Evolutionary conservation across 2,113 vertebrate genomes (phyloP).

Genomic region (Lynx canadensis): DNA sequence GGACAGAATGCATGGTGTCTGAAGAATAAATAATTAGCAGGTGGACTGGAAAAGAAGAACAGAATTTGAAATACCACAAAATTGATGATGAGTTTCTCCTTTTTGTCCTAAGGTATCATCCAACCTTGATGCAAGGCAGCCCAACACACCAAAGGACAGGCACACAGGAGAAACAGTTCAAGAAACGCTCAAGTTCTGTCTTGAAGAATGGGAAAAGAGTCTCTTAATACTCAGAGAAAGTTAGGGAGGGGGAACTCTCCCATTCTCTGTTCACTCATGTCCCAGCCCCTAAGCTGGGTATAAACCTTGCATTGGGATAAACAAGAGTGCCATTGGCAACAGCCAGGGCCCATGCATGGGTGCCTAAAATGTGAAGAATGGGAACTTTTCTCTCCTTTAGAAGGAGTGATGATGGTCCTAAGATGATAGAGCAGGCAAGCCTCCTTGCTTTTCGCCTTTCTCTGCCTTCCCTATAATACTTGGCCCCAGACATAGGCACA

Average conservation of each 20-base stretch:
- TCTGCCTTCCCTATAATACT: no score
- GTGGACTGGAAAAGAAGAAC: neutral
- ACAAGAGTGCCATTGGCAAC: neutral
- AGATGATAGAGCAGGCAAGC: neutral
- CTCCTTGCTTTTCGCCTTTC: neutral
- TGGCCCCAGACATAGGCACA: neutral
- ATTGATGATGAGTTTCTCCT: neutral
- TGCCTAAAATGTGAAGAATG: neutral
- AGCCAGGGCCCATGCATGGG: neutral
- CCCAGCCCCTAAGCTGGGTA: no score
- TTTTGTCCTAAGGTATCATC: neutral
- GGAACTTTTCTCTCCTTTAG: neutral
- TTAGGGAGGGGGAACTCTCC: rapidly evolving
- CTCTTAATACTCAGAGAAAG: neutral
- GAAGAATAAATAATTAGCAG: neutral
- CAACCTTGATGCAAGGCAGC: neutral
- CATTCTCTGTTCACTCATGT: neutral
- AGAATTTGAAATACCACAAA: neutral
- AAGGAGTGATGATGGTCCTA: neutral
- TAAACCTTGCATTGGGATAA: neutral
- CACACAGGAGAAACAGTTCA: neutral
- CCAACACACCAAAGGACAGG: neutral
- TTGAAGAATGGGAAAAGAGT: neutral
- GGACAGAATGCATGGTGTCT: neutral
- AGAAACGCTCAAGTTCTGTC: neutral